Evolutionary conservation across 2,888 invertebrate species (phyloP), one percentile per base, ranked within the genome.

Genomic region (Platycheirus albimanus): DNA sequence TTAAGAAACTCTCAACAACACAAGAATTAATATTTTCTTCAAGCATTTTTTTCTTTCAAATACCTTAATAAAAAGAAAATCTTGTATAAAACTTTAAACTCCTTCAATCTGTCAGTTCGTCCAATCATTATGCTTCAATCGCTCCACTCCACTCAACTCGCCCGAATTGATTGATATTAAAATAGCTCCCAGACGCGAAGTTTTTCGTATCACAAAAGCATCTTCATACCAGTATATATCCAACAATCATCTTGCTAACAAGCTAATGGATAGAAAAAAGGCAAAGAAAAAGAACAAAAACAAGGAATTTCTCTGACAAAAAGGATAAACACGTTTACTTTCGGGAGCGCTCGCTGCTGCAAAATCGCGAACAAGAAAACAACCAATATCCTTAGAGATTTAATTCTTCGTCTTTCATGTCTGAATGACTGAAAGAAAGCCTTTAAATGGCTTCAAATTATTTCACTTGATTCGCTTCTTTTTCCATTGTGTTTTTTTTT

Each of bases 401-500:
- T 61, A 74, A 52, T 52, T 61, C 38, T 36, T 72, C 52, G 20
- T 66, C 51, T 38, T 45, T 20, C 13, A 33, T 28, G 10, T 49
- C 66, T 41, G 45, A 54, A 58, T 56, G 58, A 58, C 41, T 74
- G 61, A 74, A 79, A 52, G 47, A 43, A 74, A 74, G 61, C 43
- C 76, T 52, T 76, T 61, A 70, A 81, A 81, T 70, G 66, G 64
- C 71, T 66, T 30, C 66, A 52, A 81, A 71, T 81, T 70, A 81
- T 81, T 81, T 63, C 80, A 71, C 76, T 76, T 70, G 76, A 81
- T 81, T 81, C 66, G 70, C 52, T 81, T 76, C 70, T 28, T 41
- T n/a, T 58, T 41, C 15, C 70, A 69, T 64, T 56, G 69, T 58
- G 41, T 38, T 41, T 13, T 30, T 51, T 49, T 17, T 19, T 56